These are phyloP conservation scores for Luperina nickerlii DNA, from an alignment of 2,888 invertebrate species.

Conservation along the genomic window DNA sequence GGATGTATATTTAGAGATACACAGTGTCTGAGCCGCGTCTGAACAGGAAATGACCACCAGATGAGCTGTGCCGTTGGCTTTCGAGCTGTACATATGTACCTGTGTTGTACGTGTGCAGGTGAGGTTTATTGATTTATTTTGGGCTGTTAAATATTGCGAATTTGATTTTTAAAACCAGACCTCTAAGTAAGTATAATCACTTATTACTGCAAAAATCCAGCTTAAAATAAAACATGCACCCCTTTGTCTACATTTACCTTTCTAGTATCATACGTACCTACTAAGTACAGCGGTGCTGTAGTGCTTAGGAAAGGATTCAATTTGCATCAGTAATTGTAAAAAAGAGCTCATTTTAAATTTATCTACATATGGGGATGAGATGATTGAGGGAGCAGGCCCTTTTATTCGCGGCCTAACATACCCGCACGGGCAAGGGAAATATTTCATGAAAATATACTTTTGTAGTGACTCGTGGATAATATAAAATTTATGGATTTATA, in stretches of 20 bases:
- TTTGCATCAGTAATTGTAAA: conserved; percentile 60
- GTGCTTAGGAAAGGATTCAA: conserved; percentile 28
- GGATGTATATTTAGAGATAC: conserved; percentile 72
- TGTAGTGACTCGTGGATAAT: conserved; percentile 61
- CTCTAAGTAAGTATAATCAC: background rate
- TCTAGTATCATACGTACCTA: conserved; percentile 24
- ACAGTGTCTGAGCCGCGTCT: conserved; percentile 81
- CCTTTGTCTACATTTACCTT: conserved; percentile 14
- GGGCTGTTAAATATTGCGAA: background rate
- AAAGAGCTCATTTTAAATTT: conserved; percentile 51
- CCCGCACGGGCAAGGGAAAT: conserved; percentile 55
- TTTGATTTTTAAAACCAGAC: background rate
- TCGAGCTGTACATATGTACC: conserved; percentile 55
- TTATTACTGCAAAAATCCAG: background rate
- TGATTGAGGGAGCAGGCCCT: conserved; percentile 60
- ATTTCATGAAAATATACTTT: conserved; percentile 68
- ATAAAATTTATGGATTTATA: conserved; percentile 55
- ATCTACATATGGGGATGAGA: conserved; percentile 60
- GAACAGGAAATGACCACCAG: conserved; percentile 86
- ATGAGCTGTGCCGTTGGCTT: conserved; percentile 81
- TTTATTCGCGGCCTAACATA: conserved; percentile 58
- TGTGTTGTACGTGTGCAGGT: conserved; percentile 22
- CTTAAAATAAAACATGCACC: conserved; percentile 21
- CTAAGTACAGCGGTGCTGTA: background rate
- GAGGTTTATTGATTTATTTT: conserved; percentile 33